Evolutionary conservation across 2,797 vertebrate species (phyloP).

Genomic region (Adelosebastes latens): DNA sequence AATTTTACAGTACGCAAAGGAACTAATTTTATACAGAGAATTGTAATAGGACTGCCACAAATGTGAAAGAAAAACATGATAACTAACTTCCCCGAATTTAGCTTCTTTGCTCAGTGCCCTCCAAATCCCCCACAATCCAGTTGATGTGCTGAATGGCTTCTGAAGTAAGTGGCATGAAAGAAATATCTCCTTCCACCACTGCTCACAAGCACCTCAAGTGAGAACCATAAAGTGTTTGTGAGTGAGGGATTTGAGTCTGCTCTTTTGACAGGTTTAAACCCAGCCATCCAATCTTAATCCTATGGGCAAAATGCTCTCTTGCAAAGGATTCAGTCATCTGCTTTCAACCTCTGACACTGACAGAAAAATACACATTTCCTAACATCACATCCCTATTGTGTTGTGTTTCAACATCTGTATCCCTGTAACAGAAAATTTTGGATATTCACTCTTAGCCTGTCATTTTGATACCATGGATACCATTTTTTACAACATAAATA

Average conservation of each 20-base stretch:
- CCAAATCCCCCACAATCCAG: conserved; percentile 76
- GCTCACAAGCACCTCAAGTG: conserved; percentile 77
- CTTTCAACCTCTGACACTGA: conserved; percentile 81
- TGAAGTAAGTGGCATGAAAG: conserved; percentile 80
- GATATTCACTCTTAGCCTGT: neutral
- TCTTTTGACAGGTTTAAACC: conserved; percentile 83
- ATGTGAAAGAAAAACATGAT: conserved; percentile 31
- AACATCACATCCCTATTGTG: conserved; percentile 65
- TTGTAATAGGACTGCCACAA: conserved; percentile 27
- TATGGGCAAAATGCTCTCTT: conserved; percentile 80
- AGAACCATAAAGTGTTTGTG: conserved; percentile 80
- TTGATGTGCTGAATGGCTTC: conserved; percentile 77
- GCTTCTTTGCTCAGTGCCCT: conserved; percentile 51
- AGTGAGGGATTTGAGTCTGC: conserved; percentile 81
- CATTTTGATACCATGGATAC: neutral
- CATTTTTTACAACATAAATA: neutral
- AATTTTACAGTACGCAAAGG: neutral
- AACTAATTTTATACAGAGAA: neutral
- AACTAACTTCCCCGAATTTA: conserved; percentile 61
- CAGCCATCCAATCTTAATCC: conserved; percentile 83
- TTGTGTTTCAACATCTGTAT: conserved; percentile 55
- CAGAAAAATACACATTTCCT: conserved; percentile 70
- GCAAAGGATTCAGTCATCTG: conserved; percentile 81
- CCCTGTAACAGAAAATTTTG: neutral
- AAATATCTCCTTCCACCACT: conserved; percentile 78